A percentile compares a stretch with the other conserved stretches of the same genome.
Conservation (phyloP, 2,113 vertebrate species). For the Platichthys stellatus region DNA sequence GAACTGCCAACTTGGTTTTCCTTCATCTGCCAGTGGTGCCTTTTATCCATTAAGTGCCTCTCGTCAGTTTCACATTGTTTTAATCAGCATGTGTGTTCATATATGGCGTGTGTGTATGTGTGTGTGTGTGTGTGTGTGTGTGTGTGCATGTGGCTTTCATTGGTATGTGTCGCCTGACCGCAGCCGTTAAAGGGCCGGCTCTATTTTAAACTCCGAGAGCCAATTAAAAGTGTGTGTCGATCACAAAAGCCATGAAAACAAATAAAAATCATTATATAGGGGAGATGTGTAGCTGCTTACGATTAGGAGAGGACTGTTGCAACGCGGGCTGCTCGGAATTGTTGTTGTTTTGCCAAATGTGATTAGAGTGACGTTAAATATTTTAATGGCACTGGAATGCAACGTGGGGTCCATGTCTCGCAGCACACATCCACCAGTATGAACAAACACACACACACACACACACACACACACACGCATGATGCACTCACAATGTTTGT, state of each 20-base stretch:
- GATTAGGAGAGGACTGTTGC: conserved; percentile 38
- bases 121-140: neutral
- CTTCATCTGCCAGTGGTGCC: conserved; percentile 54
- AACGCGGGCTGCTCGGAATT: conserved; percentile 50
- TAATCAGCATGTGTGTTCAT: conserved; percentile 61
- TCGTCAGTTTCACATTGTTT: conserved; percentile 74
- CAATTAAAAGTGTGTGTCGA: conserved; percentile 71
- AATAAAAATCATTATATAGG: conserved; percentile 69
- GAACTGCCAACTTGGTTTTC: conserved; percentile 30
- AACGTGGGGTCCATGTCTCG: conserved; percentile 34
- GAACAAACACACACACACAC: conserved; percentile 16
- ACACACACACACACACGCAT: conserved; percentile 2
- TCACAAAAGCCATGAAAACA: conserved; percentile 73
- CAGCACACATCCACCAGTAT: neutral
- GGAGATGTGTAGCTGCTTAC: conserved; percentile 63
- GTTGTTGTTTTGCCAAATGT: conserved; percentile 43
- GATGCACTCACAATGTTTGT: conserved; percentile 15
- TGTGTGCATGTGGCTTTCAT: conserved; percentile 35
- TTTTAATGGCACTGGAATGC: conserved; percentile 66
- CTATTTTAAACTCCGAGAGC: conserved; percentile 68
- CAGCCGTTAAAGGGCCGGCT: conserved; percentile 60
- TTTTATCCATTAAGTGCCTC: conserved; percentile 68
- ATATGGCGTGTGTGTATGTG: neutral
- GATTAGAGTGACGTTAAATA: conserved; percentile 63
- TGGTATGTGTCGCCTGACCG: conserved; percentile 72